Base-by-base conservation (phyloP, 2,888 invertebrate species). In the Rhyacophila evoluta region DNA sequence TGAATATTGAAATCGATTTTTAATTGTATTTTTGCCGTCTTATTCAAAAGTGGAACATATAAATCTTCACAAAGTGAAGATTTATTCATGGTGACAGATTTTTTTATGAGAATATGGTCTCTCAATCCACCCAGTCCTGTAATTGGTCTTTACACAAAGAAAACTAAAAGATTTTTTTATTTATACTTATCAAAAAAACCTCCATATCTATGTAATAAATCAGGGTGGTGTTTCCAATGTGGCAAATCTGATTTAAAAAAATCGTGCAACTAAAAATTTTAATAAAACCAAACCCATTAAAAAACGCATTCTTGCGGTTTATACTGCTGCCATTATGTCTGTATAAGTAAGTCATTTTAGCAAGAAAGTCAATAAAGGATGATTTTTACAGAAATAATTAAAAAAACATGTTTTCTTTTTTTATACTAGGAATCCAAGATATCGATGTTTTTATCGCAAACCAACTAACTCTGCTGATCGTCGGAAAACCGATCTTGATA, bases 151-250 rank as follows among this genome's bases (percentile, higher is more conserved):
- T n/a, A n/a, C n/a, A n/a, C n/a, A n/a, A n/a, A n/a, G n/a, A n/a
- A n/a, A n/a, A n/a, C n/a, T n/a, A n/a, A n/a, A n/a, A n/a, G n/a
- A n/a, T n/a, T n/a, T n/a, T n/a, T 39, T 4, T 39, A 15, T 39
- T 25, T 25, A 25, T 25, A 4, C 19, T 15, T 55, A 55, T 19
- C 55, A 55, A 55, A 55, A 19, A 41, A 41, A 41, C 6, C 15
- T 19, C 10, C 1, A 1, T 15, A 0, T 33, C 2, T 2, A 8
- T 55, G 0, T n/a, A 19, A 19, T 55, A 25, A 19, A 19, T 55
- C 55, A 55, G 55, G 29, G 55, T 55, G 55, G 19, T 55, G 55
- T 55, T 55, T 55, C 55, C 55, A 55, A 55, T 8, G 19, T 55
- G 19, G 19, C 55, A 55, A 33, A 33, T 33, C 29, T 33, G 2